Evolutionary conservation across 2,888 invertebrate genomes (phyloP).

Genomic region (Abrostola triplasia): DNA sequence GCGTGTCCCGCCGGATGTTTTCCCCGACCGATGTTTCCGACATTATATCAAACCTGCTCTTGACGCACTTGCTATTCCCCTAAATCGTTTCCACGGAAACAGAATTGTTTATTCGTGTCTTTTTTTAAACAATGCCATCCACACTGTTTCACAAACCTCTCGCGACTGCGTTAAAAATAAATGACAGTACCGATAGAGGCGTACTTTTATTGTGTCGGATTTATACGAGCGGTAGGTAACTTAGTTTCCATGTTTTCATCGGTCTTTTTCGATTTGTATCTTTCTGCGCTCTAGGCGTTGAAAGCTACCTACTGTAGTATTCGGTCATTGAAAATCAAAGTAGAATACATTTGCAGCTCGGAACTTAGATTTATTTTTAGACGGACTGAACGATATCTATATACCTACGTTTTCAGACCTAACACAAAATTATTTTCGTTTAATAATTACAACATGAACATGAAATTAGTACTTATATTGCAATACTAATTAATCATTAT

Average conservation of each 20-base stretch:
- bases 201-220: slow-evolving; percentile 62
- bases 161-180: slow-evolving; percentile 65
- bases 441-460: too few species aligned
- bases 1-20: slow-evolving; percentile 64
- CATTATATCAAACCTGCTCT: slow-evolving; percentile 66
- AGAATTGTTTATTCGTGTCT: slow-evolving; percentile 67
- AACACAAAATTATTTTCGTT: neutral
- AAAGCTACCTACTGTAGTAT: slow-evolving; percentile 53
- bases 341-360: slow-evolving; percentile 46
- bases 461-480: too few species aligned
- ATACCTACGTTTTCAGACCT: too few species aligned
- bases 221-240: slow-evolving; percentile 69
- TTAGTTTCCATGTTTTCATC: slow-evolving; percentile 64
- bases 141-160: slow-evolving; percentile 57
- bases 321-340: slow-evolving; percentile 53
- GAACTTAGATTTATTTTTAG: slow-evolving; percentile 46
- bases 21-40: slow-evolving; percentile 62
- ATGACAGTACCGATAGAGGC: slow-evolving; percentile 60
- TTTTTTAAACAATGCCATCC: slow-evolving; percentile 58
- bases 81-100: slow-evolving; percentile 64
- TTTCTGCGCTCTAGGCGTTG: slow-evolving; percentile 56
- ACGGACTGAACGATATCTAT: slow-evolving; percentile 13
- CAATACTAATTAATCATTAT: slow-evolving; percentile 7
- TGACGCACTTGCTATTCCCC: slow-evolving; percentile 64
- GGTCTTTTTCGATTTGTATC: slow-evolving; percentile 64